phyloP scores from a whole-genome alignment of 2,888 invertebrate genomes.

The Lathronympha strigana region DNA sequence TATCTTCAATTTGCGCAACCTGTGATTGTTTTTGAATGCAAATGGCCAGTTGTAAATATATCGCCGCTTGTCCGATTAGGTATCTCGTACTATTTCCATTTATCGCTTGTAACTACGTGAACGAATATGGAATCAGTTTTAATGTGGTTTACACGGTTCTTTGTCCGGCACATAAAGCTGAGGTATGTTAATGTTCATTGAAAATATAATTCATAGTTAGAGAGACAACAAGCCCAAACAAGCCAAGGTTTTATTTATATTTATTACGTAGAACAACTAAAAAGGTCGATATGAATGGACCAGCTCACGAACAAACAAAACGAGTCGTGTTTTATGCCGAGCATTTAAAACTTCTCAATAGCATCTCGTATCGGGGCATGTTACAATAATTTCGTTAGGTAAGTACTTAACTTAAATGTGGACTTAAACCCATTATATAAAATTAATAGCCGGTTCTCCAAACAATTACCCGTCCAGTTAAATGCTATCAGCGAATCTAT shows the following conservation, averaged over 20 bases:
- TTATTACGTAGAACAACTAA: constrained; percentile 38
- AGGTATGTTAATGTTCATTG: constrained; percentile 34
- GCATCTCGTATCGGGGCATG: constrained; percentile 58
- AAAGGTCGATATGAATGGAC: constrained; percentile 44
- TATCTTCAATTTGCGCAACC: constrained; percentile 66
- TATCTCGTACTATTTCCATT: constrained; percentile 69
- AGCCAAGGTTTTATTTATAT: constrained; percentile 35
- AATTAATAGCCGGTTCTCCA: constrained; percentile 78
- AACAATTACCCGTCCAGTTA: constrained; percentile 79
- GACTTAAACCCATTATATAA: constrained; percentile 73
- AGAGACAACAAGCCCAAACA: constrained; percentile 14
- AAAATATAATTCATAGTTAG: constrained; percentile 31
- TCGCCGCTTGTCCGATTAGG: constrained; percentile 63
- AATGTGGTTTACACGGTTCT: constrained; percentile 53
- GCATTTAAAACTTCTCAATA: constrained; percentile 66
- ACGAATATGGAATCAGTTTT: constrained; percentile 55
- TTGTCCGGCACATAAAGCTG: constrained; percentile 44
- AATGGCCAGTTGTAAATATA: constrained; percentile 70
- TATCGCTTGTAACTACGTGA: constrained; percentile 56
- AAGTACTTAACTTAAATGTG: constrained; percentile 72
- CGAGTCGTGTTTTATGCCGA: constrained; percentile 59
- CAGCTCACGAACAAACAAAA: constrained; percentile 48
- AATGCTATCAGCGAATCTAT: constrained; percentile 80
- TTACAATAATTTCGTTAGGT: constrained; percentile 71
- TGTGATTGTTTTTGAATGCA: constrained; percentile 75